Conservation (phyloP, 2,888 invertebrate species). For the Amblyjoppa fuscipennis region DNA sequence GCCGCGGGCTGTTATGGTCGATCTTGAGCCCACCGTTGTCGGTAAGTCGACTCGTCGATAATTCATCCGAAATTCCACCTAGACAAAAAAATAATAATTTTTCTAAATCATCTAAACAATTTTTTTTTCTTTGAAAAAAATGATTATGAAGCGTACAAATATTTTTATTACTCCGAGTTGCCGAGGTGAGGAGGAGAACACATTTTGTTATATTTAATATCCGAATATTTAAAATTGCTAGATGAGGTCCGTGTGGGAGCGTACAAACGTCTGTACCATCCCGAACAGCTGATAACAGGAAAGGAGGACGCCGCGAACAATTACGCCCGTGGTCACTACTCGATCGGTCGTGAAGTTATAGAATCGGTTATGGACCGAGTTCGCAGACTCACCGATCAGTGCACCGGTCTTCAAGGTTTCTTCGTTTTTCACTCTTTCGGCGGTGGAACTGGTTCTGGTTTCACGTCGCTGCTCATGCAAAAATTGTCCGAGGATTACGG, state of each 20-base stretch:
- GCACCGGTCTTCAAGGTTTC: slow-evolving; percentile 95
- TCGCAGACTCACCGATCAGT: slow-evolving; percentile 94
- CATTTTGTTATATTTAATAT: not conserved
- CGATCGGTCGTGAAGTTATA: slow-evolving; percentile 96
- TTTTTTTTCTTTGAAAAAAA: not conserved
- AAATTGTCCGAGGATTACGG: slow-evolving; percentile 96
- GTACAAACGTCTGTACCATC: slow-evolving; percentile 94
- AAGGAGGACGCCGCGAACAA: slow-evolving; percentile 98
- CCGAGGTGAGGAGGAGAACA: not conserved
- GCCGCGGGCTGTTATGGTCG: slow-evolving; percentile 94
- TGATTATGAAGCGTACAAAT: not conserved
- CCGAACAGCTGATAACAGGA: slow-evolving; percentile 96
- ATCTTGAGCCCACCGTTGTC: slow-evolving; percentile 95
- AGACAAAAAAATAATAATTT: not conserved
- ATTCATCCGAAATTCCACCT: slow-evolving; percentile 3
- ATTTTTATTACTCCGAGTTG: too few species aligned
- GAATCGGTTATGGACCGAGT: slow-evolving; percentile 93
- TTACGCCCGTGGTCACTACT: slow-evolving; percentile 97
- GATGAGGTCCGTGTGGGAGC: slow-evolving; percentile 94
- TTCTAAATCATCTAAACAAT: not conserved
- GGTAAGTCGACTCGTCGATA: slow-evolving; percentile 85
- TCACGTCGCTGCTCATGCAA: slow-evolving; percentile 97
- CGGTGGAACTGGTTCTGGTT: slow-evolving; percentile 96
- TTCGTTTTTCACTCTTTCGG: slow-evolving; percentile 97
- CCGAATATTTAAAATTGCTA: slow-evolving; percentile 75